Percentiles rank a stretch among this genome's conserved stretches.
Evolutionary conservation across 2,113 vertebrate species (phyloP).

Genomic region (Quiscalus mexicanus): DNA sequence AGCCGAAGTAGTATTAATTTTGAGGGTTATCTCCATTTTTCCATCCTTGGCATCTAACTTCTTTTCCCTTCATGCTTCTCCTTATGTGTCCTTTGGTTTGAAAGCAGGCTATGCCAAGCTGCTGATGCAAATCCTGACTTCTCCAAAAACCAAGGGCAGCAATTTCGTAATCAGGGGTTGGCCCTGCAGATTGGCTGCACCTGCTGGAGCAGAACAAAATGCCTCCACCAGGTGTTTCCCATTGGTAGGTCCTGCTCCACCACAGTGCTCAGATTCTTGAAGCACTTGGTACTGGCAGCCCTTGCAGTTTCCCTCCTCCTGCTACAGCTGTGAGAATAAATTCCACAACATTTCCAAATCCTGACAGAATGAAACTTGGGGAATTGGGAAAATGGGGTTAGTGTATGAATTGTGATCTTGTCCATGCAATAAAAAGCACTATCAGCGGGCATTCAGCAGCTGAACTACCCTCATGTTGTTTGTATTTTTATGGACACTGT

Average conservation of each 20-base stretch:
- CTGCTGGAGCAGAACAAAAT: background rate
- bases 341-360: slow-evolving; percentile 67
- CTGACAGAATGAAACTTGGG: slow-evolving; percentile 62
- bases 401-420: slow-evolving; percentile 61
- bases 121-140: background rate
- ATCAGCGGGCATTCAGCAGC: slow-evolving; percentile 9
- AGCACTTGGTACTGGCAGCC: slow-evolving; percentile 17
- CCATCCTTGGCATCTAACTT: background rate
- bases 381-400: slow-evolving; percentile 65
- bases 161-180: background rate
- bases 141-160: background rate
- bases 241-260: background rate
- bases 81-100: background rate
- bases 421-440: slow-evolving; percentile 55
- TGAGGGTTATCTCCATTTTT: background rate
- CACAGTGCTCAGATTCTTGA: background rate
- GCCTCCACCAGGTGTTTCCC: background rate
- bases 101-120: background rate
- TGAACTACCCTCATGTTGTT: background rate
- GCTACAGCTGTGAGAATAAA: slow-evolving; percentile 28
- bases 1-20: background rate
- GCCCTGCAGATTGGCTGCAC: background rate
- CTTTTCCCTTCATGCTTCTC: background rate
- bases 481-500: slow-evolving; percentile 25
- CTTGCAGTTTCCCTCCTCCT: background rate